phyloP scores from a whole-genome alignment of 2,113 vertebrate species.

The Odocoileus hemionus region DNA sequence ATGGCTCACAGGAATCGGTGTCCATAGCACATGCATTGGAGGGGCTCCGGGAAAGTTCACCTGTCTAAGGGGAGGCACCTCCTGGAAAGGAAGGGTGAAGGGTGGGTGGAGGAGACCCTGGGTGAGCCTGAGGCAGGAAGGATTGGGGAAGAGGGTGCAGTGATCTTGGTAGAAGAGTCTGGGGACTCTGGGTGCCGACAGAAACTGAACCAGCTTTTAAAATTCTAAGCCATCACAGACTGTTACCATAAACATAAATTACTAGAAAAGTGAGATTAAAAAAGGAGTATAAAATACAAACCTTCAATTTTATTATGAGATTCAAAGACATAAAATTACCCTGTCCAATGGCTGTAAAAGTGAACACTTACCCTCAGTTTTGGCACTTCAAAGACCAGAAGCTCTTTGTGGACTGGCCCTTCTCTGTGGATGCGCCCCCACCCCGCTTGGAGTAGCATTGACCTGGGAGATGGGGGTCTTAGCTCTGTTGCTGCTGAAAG shows the following conservation, averaged over 20 bases:
- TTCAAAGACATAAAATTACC: not conserved
- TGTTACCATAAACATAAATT: not conserved
- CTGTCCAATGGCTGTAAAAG: not conserved
- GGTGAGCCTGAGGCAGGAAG: not conserved
- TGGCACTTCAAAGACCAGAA: not conserved
- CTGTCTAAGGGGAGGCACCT: not conserved
- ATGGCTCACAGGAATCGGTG: not conserved
- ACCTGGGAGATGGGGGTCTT: not conserved
- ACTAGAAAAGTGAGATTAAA: not conserved
- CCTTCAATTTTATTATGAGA: not conserved
- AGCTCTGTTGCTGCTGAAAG: not conserved
- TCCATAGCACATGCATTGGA: not conserved
- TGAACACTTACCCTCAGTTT: not conserved
- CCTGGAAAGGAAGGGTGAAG: not conserved
- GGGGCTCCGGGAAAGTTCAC: not conserved
- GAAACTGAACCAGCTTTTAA: not conserved
- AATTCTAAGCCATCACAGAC: not conserved
- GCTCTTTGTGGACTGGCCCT: not conserved
- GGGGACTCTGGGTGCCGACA: not conserved
- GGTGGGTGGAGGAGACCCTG: fast-evolving
- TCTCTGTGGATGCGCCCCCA: fast-evolving
- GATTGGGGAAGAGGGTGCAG: not conserved
- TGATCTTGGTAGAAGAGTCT: not conserved
- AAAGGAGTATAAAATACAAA: not conserved
- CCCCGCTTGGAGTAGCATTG: not conserved